These are phyloP conservation scores for Yponomeuta sedellus DNA, from an alignment of 2,888 invertebrate genomes.

Conservation along the genomic window DNA sequence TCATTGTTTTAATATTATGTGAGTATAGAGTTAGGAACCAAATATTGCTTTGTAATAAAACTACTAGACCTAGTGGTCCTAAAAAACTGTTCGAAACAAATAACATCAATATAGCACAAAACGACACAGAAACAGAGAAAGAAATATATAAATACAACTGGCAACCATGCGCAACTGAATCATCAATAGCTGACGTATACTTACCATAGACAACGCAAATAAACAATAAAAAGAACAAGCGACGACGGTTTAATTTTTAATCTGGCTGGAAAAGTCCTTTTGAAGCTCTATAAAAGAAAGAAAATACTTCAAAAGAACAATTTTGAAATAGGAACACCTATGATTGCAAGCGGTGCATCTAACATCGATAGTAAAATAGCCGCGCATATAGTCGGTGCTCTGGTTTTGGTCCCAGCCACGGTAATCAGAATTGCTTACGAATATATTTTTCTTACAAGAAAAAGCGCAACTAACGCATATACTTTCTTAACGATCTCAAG, in stretches of 20 bases:
- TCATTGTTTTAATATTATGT: no score
- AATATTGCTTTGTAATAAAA: background rate
- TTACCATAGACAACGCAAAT: background rate
- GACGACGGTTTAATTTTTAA: background rate
- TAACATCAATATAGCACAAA: background rate
- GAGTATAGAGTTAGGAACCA: no score
- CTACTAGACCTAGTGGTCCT: background rate
- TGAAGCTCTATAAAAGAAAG: background rate
- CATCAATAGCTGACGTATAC: background rate
- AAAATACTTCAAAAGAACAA: conserved; percentile 14
- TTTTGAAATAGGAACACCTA: conserved; percentile 51
- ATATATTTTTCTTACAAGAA: no score
- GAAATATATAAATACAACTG: background rate
- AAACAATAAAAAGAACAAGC: background rate
- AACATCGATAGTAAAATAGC: conserved; percentile 61
- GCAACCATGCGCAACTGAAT: background rate
- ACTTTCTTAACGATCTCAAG: no score
- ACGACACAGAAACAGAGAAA: background rate
- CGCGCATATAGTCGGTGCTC: conserved; percentile 34
- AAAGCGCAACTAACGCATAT: no score
- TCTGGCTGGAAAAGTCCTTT: background rate
- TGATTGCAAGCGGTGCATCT: conserved; percentile 72
- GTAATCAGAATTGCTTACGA: no score
- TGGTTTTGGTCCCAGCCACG: background rate
- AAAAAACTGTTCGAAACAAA: conserved; percentile 17